Evolutionary conservation across 2,797 vertebrate genomes (phyloP).

Genomic region (Amblyraja radiata): DNA sequence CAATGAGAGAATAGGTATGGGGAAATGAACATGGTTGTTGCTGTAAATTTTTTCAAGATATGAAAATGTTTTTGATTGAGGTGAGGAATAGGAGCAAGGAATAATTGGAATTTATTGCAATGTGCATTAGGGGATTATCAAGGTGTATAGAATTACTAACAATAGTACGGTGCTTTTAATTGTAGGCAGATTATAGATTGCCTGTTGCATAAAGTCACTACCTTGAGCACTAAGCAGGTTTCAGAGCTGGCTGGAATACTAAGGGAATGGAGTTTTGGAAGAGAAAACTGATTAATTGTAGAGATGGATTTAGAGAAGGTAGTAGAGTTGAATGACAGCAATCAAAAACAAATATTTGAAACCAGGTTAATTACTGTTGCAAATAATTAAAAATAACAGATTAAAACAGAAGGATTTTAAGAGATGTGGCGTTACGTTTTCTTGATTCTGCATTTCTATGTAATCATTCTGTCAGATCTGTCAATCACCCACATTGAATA

Average conservation of each 20-base stretch:
- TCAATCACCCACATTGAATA: background rate
- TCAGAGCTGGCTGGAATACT: background rate
- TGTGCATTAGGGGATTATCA: background rate
- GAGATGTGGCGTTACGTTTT: background rate
- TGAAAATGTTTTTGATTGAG: background rate
- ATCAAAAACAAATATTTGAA: too few species aligned
- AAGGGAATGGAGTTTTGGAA: too few species aligned
- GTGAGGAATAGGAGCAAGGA: background rate
- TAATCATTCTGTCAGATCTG: background rate
- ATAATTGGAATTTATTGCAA: background rate
- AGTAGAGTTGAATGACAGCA: too few species aligned
- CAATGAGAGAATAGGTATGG: too few species aligned
- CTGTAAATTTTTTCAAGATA: background rate
- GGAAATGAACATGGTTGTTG: too few species aligned
- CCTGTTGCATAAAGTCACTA: background rate
- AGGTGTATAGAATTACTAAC: background rate
- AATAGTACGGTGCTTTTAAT: background rate
- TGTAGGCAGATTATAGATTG: background rate
- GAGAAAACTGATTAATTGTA: too few species aligned
- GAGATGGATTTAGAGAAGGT: too few species aligned
- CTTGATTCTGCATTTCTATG: background rate
- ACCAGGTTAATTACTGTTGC: background rate
- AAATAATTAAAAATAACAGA: background rate
- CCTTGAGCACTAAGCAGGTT: background rate
- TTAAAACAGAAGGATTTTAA: background rate